A percentile compares a stretch with the other conserved stretches of the same genome.
Evolutionary conservation across 2,888 invertebrate species (phyloP).

Genomic region (Drosophila helvetica): DNA sequence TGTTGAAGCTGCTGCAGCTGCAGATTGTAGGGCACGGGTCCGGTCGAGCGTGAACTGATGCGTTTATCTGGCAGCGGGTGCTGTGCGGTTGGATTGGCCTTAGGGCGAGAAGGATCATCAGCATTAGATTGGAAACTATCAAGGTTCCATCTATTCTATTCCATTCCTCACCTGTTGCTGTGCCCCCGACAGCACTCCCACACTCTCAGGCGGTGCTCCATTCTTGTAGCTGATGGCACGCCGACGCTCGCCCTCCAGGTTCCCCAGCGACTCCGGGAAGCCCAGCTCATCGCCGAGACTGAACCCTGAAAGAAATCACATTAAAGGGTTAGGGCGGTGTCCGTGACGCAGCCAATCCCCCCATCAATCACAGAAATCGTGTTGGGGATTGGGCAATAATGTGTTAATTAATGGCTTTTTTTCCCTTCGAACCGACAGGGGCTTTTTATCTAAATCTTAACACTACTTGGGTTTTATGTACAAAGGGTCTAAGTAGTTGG

Average conservation of each 20-base stretch:
- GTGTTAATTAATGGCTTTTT: constrained; percentile 57
- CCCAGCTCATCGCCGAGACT: constrained; percentile 94
- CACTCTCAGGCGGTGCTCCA: constrained; percentile 84
- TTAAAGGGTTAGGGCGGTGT: constrained; percentile 14
- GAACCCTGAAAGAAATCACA: constrained; percentile 86
- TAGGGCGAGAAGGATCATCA: not conserved
- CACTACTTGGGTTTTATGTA: constrained; percentile 21
- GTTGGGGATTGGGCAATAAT: constrained; percentile 31
- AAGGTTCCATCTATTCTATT: not conserved
- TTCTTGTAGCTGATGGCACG: constrained; percentile 87
- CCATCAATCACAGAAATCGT: constrained; percentile 43
- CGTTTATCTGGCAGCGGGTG: constrained; percentile 74
- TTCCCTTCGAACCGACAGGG: constrained; percentile 5
- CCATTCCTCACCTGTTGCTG: constrained; percentile 50
- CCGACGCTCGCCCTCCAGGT: constrained; percentile 89
- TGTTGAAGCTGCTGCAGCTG: constrained; percentile 65
- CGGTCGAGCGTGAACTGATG: constrained; percentile 78
- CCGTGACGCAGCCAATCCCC: constrained; percentile 5
- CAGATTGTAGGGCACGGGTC: constrained; percentile 56
- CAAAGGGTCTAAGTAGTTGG: constrained; percentile 14
- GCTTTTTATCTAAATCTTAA: constrained; percentile 29
- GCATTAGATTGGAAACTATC: not conserved
- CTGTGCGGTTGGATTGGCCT: constrained; percentile 51
- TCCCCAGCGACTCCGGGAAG: constrained; percentile 92
- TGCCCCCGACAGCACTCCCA: constrained; percentile 80